Percentiles rank a stretch among this genome's conserved stretches.
phyloP scores from a whole-genome alignment of 2,113 vertebrate species.

The Accipiter cooperii region DNA sequence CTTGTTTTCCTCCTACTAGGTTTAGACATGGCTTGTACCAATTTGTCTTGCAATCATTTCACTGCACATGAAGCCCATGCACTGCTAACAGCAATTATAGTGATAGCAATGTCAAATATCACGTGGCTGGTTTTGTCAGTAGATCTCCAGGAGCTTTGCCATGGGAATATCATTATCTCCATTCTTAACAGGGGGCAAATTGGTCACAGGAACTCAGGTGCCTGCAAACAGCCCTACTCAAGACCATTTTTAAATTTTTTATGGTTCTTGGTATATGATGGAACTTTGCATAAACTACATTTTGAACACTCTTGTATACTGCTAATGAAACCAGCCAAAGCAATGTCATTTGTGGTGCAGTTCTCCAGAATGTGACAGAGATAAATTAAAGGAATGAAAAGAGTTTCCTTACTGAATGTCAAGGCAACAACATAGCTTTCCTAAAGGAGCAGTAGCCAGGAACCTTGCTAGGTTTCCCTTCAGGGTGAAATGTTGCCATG shows the following conservation, averaged over 20 bases:
- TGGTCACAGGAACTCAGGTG: background rate
- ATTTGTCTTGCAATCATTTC: background rate
- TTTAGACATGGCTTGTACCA: background rate
- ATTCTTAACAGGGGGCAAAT: background rate
- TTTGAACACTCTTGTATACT: background rate
- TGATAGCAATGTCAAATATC: background rate
- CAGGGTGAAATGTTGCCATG: background rate
- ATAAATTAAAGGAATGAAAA: background rate
- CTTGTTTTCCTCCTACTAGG: background rate
- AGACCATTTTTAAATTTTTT: rapidly evolving
- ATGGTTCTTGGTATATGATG: background rate
- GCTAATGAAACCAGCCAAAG: background rate
- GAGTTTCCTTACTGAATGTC: background rate
- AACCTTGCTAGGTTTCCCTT: background rate
- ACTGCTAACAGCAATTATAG: background rate
- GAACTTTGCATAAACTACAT: background rate
- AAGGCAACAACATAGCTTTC: background rate
- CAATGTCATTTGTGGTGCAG: background rate
- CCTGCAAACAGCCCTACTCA: background rate
- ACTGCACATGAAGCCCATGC: background rate
- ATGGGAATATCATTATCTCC: background rate
- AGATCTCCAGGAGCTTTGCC: background rate
- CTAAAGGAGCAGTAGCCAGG: background rate
- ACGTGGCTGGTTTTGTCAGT: background rate
- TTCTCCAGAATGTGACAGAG: background rate